Conservation (phyloP, 2,888 invertebrate genomes). For the Ichneumoninae sp. region DNA sequence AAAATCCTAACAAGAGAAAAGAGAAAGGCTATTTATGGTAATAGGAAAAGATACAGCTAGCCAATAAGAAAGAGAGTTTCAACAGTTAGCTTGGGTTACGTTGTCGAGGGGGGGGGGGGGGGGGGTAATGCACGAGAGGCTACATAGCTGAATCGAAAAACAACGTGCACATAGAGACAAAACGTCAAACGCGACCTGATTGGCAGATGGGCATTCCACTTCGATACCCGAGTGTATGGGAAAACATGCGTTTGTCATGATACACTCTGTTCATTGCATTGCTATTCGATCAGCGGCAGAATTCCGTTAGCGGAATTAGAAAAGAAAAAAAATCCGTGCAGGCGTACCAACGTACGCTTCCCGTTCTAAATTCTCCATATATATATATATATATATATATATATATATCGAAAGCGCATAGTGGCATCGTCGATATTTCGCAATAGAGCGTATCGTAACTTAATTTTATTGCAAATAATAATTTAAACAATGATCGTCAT, state of each 20-base stretch:
- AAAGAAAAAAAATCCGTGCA: slow-evolving; percentile 17
- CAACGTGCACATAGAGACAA: slow-evolving; percentile 19
- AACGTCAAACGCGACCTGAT: slow-evolving; percentile 24
- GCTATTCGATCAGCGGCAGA: slow-evolving; percentile 31
- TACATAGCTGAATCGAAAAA: slow-evolving; percentile 12
- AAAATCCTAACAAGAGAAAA: slow-evolving; percentile 52
- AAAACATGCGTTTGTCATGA: slow-evolving; percentile 41
- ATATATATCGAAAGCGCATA: not conserved
- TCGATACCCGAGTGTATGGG: slow-evolving; percentile 6
- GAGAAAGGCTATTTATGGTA: slow-evolving; percentile 48
- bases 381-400: not conserved
- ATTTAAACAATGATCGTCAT: slow-evolving; percentile 60
- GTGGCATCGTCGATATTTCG: slow-evolving; percentile 20
- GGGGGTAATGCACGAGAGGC: not conserved
- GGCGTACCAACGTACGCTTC: slow-evolving; percentile 47
- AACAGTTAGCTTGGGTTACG: slow-evolving; percentile 29
- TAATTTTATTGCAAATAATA: slow-evolving; percentile 7
- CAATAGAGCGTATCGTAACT: slow-evolving; percentile 55
- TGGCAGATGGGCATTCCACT: slow-evolving; percentile 2
- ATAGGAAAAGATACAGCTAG: slow-evolving; percentile 26
- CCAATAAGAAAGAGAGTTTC: slow-evolving; percentile 31
- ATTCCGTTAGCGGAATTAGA: slow-evolving; percentile 7
- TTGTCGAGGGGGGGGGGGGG: not conserved
- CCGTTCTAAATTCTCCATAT: slow-evolving; percentile 36
- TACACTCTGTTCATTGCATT: slow-evolving; percentile 30